Percentiles rank a stretch among this genome's conserved stretches.
phyloP scores from a whole-genome alignment of 1,140 invertebrate genomes.

The Drosophila chauvacae region DNA sequence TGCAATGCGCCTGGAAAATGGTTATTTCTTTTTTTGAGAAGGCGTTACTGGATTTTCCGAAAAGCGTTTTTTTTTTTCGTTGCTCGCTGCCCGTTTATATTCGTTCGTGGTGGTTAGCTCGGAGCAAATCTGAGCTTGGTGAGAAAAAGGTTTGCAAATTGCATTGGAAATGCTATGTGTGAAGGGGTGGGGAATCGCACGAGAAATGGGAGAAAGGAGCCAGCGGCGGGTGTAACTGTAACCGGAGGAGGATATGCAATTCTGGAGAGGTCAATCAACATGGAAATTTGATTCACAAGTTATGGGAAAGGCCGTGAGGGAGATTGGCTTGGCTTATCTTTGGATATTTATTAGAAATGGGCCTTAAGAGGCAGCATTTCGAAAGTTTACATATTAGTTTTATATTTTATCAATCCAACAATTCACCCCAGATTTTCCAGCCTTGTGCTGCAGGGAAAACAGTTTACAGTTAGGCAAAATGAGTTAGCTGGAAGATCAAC shows the following conservation, averaged over 20 bases:
- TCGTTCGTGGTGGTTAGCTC: constrained; percentile 54
- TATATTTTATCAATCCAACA: background rate
- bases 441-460: background rate
- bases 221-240: background rate
- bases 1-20: constrained; percentile 69
- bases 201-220: constrained; percentile 27
- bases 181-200: constrained; percentile 13
- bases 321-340: background rate
- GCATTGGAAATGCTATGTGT: constrained; percentile 59
- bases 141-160: constrained; percentile 65
- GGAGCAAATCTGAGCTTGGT: constrained; percentile 59
- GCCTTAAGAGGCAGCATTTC: background rate
- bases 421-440: background rate
- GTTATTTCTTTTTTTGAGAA: constrained; percentile 66
- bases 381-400: background rate
- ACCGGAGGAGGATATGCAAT: constrained; percentile 48
- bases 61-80: constrained; percentile 28
- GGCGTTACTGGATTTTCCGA: constrained; percentile 71
- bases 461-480: constrained; percentile 28
- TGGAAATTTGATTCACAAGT: constrained; percentile 56
- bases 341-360: constrained; percentile 5
- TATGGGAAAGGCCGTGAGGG: constrained; percentile 40
- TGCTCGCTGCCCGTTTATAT: constrained; percentile 29
- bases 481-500: constrained; percentile 38
- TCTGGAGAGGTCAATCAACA: constrained; percentile 52